Conservation (phyloP, 2,888 invertebrate genomes). For the Cristatella mucedo region DNA sequence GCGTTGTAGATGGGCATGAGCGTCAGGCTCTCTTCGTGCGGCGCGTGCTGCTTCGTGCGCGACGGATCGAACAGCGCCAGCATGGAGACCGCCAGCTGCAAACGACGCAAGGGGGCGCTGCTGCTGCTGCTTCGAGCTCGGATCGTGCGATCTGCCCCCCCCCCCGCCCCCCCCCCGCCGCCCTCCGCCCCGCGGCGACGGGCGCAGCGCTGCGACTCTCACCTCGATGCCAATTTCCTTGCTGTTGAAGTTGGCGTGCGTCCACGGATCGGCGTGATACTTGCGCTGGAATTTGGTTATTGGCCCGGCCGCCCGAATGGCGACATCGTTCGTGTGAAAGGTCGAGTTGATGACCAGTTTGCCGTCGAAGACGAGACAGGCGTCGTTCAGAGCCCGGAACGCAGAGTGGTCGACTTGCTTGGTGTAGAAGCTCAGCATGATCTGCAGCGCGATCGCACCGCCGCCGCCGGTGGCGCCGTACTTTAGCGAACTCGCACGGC, state of each 20-base stretch:
- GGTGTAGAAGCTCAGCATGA: slow-evolving; percentile 29
- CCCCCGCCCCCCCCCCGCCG: no score
- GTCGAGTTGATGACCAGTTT: slow-evolving; percentile 36
- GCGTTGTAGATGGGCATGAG: slow-evolving; percentile 36
- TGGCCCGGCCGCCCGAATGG: slow-evolving; percentile 35
- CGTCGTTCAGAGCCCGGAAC: slow-evolving; percentile 36
- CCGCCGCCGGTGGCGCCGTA: no score
- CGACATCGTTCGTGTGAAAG: slow-evolving; percentile 38
- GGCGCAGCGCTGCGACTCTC: no score
- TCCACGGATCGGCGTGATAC: slow-evolving; percentile 37
- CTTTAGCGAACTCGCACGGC: no score
- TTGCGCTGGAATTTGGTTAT: slow-evolving; percentile 37
- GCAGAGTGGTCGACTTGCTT: slow-evolving; percentile 29
- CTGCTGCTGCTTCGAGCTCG: neutral
- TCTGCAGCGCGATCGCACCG: no score
- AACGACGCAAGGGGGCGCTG: no score
- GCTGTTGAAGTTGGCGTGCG: slow-evolving; percentile 36
- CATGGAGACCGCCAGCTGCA: slow-evolving; percentile 33
- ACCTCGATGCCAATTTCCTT: slow-evolving; percentile 35
- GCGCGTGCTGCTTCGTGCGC: slow-evolving; percentile 23
- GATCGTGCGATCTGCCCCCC: no score
- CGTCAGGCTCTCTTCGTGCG: slow-evolving; percentile 27
- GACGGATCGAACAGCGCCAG: slow-evolving; percentile 35
- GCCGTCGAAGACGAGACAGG: slow-evolving; percentile 38
- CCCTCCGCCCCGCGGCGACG: no score